A percentile compares a stretch with the other conserved stretches of the same genome.
phyloP scores from a whole-genome alignment of 2,113 vertebrate genomes.

The Equus quagga region DNA sequence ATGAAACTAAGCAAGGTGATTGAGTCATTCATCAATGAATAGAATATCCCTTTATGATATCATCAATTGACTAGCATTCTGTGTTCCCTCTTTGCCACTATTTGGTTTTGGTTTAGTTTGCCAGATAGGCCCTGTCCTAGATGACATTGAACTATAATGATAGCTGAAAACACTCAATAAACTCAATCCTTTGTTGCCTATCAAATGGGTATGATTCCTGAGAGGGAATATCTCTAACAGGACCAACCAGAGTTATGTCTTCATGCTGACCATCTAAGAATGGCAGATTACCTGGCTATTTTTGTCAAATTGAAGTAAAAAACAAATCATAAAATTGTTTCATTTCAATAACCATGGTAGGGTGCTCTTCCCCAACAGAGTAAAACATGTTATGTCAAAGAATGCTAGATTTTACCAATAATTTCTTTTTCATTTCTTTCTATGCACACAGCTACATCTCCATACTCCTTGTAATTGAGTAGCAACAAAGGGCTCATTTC shows the following conservation, averaged over 20 bases:
- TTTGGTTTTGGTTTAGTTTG: background rate
- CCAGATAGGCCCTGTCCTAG: background rate
- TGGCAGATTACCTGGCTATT: background rate
- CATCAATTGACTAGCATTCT: background rate
- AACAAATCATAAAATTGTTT: background rate
- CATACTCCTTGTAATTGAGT: too few species aligned
- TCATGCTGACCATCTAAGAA: background rate
- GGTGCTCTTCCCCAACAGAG: background rate
- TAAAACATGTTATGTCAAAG: background rate
- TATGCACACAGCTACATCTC: background rate
- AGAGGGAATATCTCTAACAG: background rate
- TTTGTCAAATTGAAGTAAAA: background rate
- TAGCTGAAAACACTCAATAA: background rate
- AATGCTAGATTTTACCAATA: background rate
- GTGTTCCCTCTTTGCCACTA: background rate
- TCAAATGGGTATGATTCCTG: background rate
- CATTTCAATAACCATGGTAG: background rate
- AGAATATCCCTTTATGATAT: background rate
- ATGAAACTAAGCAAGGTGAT: background rate
- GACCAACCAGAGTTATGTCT: background rate
- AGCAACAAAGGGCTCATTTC: background rate
- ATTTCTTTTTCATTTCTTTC: background rate
- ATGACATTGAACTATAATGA: background rate
- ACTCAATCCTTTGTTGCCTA: background rate
- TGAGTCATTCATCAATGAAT: background rate